These are phyloP conservation scores for Drosophila sproati DNA, from an alignment of 1,140 invertebrate genomes.

Conservation along the genomic window DNA sequence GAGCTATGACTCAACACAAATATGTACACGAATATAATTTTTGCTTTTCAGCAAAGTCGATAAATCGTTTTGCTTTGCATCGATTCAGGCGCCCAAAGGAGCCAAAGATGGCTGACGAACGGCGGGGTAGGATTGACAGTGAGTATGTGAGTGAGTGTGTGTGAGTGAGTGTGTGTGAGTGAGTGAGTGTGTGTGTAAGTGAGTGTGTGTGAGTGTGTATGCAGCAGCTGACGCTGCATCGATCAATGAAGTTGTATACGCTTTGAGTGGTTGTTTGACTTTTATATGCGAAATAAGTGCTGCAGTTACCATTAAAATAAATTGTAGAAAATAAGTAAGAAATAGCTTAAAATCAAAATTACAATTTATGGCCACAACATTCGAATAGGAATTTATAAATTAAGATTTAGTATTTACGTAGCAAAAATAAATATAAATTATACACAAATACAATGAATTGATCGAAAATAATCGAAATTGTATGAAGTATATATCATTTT, in stretches of 20 bases:
- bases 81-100: constrained; percentile 4
- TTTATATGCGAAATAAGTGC: neutral
- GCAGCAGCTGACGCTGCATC: constrained; percentile 19
- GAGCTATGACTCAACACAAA: constrained; percentile 12
- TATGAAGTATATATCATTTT: too few species aligned
- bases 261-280: neutral
- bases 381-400: too few species aligned
- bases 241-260: constrained; percentile 21
- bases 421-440: too few species aligned
- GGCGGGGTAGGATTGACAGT: neutral
- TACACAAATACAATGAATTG: too few species aligned
- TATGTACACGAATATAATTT: constrained; percentile 39
- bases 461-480: too few species aligned
- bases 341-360: too few species aligned
- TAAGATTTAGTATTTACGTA: too few species aligned
- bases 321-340: too few species aligned
- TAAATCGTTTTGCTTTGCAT: constrained; percentile 44
- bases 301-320: too few species aligned
- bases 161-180: too few species aligned
- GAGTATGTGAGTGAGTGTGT: neutral
- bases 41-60: constrained; percentile 42
- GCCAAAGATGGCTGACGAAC: neutral
- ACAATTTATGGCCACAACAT: too few species aligned
- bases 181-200: neutral
- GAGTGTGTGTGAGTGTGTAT: neutral